Evolutionary conservation across 2,113 vertebrate genomes (phyloP).

Genomic region (Cairina moschata): DNA sequence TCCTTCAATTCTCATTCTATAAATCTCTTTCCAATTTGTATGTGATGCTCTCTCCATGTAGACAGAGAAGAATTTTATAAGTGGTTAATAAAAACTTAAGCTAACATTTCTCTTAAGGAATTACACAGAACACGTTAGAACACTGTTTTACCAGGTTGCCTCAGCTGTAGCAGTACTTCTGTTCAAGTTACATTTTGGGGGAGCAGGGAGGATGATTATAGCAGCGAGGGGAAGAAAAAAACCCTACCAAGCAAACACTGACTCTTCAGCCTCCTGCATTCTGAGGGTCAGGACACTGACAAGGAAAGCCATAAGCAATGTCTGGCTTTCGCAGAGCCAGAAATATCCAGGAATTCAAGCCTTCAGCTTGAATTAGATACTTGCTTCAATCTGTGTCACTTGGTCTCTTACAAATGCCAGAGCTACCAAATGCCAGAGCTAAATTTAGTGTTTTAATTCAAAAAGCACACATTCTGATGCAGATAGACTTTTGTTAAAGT

Average conservation of each 20-base stretch:
- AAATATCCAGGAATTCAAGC: neutral
- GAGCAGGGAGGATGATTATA: neutral
- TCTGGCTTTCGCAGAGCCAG: neutral
- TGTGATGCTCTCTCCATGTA: neutral
- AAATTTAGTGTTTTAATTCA: neutral
- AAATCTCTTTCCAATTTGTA: neutral
- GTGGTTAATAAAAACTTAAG: neutral
- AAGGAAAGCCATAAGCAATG: neutral
- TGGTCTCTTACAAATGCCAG: neutral
- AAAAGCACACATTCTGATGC: neutral
- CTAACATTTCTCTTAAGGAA: neutral
- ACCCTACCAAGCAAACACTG: no score
- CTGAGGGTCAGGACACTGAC: neutral
- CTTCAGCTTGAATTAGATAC: neutral
- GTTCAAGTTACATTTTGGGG: neutral
- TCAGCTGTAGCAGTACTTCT: neutral
- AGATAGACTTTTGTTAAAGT: neutral
- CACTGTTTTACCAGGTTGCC: neutral
- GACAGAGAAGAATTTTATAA: neutral
- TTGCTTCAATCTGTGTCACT: neutral
- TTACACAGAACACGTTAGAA: neutral
- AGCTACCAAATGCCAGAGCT: neutral
- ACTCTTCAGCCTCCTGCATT: neutral
- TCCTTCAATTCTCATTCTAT: neutral
- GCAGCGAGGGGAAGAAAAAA: neutral